phyloP scores from a whole-genome alignment of 1,140 invertebrate genomes.

The Eriosoma lanigerum region DNA sequence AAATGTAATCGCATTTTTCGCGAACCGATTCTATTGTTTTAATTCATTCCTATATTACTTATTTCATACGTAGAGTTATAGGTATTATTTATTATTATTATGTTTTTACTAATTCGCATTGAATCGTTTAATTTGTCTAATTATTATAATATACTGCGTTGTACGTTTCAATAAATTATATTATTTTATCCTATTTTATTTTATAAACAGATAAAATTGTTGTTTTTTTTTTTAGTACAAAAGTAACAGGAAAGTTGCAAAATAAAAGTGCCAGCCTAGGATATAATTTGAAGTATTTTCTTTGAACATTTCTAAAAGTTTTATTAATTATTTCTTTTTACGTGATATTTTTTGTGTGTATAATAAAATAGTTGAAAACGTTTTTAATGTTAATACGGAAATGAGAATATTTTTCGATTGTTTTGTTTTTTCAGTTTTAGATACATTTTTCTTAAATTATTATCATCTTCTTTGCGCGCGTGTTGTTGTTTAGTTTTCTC shows the following conservation, averaged over 20 bases:
- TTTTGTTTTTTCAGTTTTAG: background rate
- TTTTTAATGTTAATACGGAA: too few species aligned
- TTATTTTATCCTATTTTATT: too few species aligned
- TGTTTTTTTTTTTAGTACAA: background rate
- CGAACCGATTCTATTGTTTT: background rate
- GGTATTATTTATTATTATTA: too few species aligned
- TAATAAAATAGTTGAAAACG: background rate
- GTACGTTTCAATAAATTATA: too few species aligned
- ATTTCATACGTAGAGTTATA: too few species aligned
- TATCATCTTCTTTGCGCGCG: background rate
- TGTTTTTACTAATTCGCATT: too few species aligned
- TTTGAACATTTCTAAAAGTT: background rate
- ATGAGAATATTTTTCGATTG: too few species aligned
- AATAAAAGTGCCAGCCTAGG: background rate
- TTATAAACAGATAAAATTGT: background rate
- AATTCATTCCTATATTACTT: too few species aligned
- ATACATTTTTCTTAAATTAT: background rate
- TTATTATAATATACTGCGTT: too few species aligned
- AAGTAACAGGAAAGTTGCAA: background rate
- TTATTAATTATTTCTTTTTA: constrained; percentile 27
- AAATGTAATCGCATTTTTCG: background rate
- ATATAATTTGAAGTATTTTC: background rate
- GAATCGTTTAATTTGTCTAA: too few species aligned
- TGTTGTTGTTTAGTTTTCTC: background rate
- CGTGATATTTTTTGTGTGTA: background rate